Percentiles rank a stretch among this genome's conserved stretches.
phyloP scores from a whole-genome alignment of 2,888 invertebrate genomes.

The Gymnoscelis rufifasciata region DNA sequence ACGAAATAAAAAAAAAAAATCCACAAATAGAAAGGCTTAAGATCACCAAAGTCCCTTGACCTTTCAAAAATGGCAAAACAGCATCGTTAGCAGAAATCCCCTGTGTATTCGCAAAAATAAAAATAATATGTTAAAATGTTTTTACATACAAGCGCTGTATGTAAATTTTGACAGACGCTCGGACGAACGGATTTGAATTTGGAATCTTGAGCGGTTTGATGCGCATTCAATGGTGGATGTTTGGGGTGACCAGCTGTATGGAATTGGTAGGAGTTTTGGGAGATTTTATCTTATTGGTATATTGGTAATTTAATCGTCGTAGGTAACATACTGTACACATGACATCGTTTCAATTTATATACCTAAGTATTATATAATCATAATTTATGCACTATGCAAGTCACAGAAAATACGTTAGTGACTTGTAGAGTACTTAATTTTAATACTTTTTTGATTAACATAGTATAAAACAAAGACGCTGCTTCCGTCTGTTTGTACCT shows the following conservation, averaged over 20 bases:
- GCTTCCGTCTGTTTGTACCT: too few relatives aligned
- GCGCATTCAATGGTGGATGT: conserved; percentile 67
- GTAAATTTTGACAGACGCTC: conserved; percentile 64
- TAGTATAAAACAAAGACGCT: too few relatives aligned
- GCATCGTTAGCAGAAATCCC: conserved; percentile 64
- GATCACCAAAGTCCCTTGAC: conserved; percentile 4
- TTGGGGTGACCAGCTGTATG: conserved; percentile 32
- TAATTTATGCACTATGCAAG: too few relatives aligned
- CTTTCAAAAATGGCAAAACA: conserved; percentile 48
- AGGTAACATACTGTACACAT: too few relatives aligned
- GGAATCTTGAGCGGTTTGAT: conserved; percentile 47
- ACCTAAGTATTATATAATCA: too few relatives aligned
- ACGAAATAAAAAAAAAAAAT: too few relatives aligned
- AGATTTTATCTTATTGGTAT: neutral
- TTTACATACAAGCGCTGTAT: conserved; percentile 62
- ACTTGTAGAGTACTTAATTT: too few relatives aligned
- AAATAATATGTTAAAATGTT: conserved; percentile 35
- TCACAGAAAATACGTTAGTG: too few relatives aligned
- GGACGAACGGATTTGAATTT: conserved; percentile 70
- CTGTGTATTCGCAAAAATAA: conserved; percentile 51
- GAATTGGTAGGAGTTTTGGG: neutral
- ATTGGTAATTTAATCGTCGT: too few relatives aligned
- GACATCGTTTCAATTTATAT: too few relatives aligned
- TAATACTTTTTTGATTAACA: too few relatives aligned
- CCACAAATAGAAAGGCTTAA: too few relatives aligned